Evolutionary conservation across 2,797 vertebrate genomes (phyloP).

Genomic region (Oreochromis mossambicus): DNA sequence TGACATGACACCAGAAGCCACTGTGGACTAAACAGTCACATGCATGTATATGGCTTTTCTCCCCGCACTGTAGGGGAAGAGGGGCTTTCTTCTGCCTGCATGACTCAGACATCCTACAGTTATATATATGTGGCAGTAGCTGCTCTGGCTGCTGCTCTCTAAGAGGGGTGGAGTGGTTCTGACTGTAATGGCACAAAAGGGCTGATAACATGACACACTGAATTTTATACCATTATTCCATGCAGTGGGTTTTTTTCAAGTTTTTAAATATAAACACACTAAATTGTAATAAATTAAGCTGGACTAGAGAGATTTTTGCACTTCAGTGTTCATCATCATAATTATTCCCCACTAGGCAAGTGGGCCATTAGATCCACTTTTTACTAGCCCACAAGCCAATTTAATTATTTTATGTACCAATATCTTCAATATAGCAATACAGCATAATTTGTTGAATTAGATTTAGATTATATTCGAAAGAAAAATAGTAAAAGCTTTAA

Average conservation of each 20-base stretch:
- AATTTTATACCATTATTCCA: not conserved
- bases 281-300: not conserved
- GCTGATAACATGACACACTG: not conserved
- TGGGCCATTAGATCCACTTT: not conserved
- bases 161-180: not conserved
- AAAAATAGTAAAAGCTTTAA: too few species aligned
- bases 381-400: not conserved
- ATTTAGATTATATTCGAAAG: too few species aligned
- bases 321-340: not conserved
- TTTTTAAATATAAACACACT: not conserved
- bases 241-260: not conserved
- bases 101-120: not conserved
- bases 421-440: not conserved
- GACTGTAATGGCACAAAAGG: not conserved
- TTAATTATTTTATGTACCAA: not conserved
- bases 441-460: not conserved
- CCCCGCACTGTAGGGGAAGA: fast-evolving
- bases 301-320: not conserved
- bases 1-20: not conserved
- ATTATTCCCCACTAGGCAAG: not conserved
- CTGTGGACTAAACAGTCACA: not conserved
- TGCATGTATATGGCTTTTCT: not conserved
- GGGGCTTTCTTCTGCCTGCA: not conserved
- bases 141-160: not conserved
- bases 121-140: not conserved